A percentile compares a stretch with the other conserved stretches of the same genome.
These are phyloP conservation scores for Orussus abietinus DNA, from an alignment of 1,140 invertebrate genomes.

Conservation along the genomic window DNA sequence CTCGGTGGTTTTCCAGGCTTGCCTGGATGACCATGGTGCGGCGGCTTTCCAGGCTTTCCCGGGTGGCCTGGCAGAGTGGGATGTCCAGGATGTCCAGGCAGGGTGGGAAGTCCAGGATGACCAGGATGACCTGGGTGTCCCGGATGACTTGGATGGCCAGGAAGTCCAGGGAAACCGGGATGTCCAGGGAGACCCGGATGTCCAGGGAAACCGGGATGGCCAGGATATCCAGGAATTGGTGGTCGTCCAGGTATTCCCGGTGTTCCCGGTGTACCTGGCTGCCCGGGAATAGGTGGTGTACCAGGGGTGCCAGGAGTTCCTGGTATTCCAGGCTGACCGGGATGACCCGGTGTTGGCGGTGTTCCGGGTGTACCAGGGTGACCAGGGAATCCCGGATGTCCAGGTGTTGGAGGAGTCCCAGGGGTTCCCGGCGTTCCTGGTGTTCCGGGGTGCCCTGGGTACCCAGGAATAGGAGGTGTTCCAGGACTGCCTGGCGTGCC, in stretches of 20 bases:
- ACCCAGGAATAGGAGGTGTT: slow-evolving; percentile 32
- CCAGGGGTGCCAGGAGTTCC: slow-evolving; percentile 33
- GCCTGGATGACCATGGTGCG: too few species aligned
- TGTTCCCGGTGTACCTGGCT: slow-evolving; percentile 23
- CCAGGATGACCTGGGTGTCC: too few species aligned
- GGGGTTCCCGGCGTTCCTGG: slow-evolving; percentile 15
- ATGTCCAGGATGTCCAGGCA: too few species aligned
- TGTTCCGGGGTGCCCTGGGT: slow-evolving; percentile 30
- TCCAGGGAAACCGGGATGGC: too few species aligned
- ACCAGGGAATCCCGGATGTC: slow-evolving; percentile 2
- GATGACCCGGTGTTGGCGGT: slow-evolving; percentile 24
- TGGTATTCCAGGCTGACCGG: slow-evolving; percentile 9
- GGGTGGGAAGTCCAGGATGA: too few species aligned
- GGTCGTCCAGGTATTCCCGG: slow-evolving; percentile 52
- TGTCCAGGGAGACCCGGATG: too few species aligned
- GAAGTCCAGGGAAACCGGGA: too few species aligned
- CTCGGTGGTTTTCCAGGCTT: too few species aligned
- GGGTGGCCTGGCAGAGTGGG: too few species aligned
- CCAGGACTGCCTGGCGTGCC: slow-evolving; percentile 26
- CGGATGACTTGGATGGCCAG: too few species aligned
- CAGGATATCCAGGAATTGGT: slow-evolving; percentile 32
- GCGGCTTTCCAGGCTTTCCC: too few species aligned
- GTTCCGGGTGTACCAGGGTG: slow-evolving; percentile 15
- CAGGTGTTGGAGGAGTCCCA: slow-evolving; percentile 7
- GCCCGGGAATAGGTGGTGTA: slow-evolving; percentile 41